Percentiles rank a stretch among this genome's conserved stretches.
Evolutionary conservation across 2,113 vertebrate genomes (phyloP).

Genomic region (Ailurus styani): DNA sequence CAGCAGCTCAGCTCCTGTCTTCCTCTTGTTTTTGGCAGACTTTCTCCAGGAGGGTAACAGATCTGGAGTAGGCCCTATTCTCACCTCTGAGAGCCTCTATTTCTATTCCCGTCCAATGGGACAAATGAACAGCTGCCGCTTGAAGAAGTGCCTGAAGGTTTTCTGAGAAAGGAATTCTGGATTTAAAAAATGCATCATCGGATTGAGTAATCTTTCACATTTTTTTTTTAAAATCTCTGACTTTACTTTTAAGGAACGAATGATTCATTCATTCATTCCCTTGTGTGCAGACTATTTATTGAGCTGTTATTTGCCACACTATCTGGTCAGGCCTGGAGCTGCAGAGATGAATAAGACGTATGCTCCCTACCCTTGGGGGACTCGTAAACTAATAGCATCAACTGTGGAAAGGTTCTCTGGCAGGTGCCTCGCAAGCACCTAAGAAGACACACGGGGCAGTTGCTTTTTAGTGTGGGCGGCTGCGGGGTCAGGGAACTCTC

Average conservation of each 20-base stretch:
- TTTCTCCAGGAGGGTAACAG: conserved; percentile 39
- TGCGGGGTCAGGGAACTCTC: neutral
- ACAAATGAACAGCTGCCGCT: neutral
- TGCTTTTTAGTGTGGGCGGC: neutral
- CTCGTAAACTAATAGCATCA: neutral
- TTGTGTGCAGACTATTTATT: neutral
- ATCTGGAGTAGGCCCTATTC: neutral
- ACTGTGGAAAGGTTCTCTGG: neutral
- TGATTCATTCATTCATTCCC: conserved; percentile 22
- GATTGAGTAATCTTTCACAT: neutral
- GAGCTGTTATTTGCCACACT: neutral
- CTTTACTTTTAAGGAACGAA: conserved; percentile 35
- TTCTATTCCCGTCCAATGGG: neutral
- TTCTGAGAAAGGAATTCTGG: neutral
- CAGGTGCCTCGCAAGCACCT: neutral
- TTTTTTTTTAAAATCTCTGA: neutral
- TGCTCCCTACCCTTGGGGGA: neutral
- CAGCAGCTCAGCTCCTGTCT: neutral
- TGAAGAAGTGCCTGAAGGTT: neutral
- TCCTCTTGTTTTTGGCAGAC: neutral
- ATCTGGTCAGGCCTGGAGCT: neutral
- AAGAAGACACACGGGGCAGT: neutral
- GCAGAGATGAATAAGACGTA: neutral
- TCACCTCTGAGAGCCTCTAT: neutral
- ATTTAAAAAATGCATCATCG: neutral